Evolutionary conservation across 2,113 vertebrate genomes (phyloP).

Genomic region (Ivindomyrus marchei): DNA sequence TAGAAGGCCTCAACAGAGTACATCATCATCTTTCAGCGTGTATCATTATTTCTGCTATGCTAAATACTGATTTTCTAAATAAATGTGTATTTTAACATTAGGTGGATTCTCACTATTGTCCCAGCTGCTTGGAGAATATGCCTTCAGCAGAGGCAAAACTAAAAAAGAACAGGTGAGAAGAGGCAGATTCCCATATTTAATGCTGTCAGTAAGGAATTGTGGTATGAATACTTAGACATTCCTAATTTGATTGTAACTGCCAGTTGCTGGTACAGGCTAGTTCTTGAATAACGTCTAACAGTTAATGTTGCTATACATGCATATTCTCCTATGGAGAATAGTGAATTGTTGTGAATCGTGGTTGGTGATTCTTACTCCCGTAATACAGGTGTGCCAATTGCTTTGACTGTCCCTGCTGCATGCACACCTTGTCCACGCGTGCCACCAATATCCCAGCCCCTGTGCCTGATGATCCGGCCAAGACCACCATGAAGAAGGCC

Average conservation of each 20-base stretch:
- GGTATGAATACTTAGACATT: not conserved
- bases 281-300: not conserved
- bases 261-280: not conserved
- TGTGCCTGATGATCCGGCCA: slow-evolving; percentile 88
- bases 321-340: not conserved
- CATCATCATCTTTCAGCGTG: not conserved
- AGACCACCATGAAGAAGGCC: slow-evolving; percentile 95
- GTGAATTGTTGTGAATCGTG: not conserved
- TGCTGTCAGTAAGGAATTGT: not conserved
- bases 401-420: slow-evolving; percentile 96
- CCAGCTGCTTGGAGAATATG: slow-evolving; percentile 98
- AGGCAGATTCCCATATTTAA: not conserved
- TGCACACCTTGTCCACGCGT: slow-evolving; percentile 94
- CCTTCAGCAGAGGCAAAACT: slow-evolving; percentile 98
- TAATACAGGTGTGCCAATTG: slow-evolving; percentile 88
- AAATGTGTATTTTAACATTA: slow-evolving; percentile 37
- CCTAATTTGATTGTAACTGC: not conserved
- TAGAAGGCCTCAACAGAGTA: not conserved
- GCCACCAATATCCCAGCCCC: slow-evolving; percentile 92
- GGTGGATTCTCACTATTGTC: slow-evolving; percentile 98
- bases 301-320: not conserved
- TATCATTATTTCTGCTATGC: not conserved
- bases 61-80: not conserved
- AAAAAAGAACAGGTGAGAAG: slow-evolving; percentile 87
- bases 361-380: not conserved